Percentiles rank a stretch among this genome's conserved stretches.
Conservation (phyloP, 2,888 invertebrate genomes). For the Tenodera sinensis region DNA sequence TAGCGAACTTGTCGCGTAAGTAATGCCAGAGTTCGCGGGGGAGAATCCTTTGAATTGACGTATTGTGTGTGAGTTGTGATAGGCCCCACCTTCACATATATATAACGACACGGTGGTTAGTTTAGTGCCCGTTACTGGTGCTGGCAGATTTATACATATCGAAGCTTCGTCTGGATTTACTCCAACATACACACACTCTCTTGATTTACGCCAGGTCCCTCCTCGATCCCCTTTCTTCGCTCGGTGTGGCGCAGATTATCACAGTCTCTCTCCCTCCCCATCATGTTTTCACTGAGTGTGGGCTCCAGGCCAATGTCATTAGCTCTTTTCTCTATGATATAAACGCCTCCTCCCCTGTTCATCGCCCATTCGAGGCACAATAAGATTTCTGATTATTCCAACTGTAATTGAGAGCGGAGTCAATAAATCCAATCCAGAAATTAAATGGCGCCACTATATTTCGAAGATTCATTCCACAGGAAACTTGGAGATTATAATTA, state of each 20-base stretch:
- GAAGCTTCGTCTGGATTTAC: conserved; percentile 6
- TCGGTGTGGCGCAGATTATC: background rate
- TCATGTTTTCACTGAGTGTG: background rate
- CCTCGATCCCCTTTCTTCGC: background rate
- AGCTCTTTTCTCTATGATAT: background rate
- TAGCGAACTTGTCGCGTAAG: background rate
- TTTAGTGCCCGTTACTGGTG: background rate
- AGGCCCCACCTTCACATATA: conserved; percentile 5
- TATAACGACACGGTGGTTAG: background rate
- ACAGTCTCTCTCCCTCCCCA: background rate
- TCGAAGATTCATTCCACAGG: background rate
- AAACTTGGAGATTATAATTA: too few relatives aligned
- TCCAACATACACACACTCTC: background rate
- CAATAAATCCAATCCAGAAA: background rate
- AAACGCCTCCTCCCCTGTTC: background rate
- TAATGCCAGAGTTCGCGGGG: background rate
- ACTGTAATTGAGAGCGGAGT: background rate
- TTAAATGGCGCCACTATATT: background rate
- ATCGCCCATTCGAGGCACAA: background rate
- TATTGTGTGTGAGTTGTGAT: conserved; percentile 13
- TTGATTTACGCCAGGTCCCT: background rate
- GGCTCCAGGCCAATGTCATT: conserved; percentile 1
- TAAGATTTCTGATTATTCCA: background rate
- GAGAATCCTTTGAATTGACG: conserved; percentile 6
- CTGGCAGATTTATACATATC: conserved; percentile 9